Base-by-base conservation (phyloP, 2,113 vertebrate species). In the Lutjanus erythropterus region DNA sequence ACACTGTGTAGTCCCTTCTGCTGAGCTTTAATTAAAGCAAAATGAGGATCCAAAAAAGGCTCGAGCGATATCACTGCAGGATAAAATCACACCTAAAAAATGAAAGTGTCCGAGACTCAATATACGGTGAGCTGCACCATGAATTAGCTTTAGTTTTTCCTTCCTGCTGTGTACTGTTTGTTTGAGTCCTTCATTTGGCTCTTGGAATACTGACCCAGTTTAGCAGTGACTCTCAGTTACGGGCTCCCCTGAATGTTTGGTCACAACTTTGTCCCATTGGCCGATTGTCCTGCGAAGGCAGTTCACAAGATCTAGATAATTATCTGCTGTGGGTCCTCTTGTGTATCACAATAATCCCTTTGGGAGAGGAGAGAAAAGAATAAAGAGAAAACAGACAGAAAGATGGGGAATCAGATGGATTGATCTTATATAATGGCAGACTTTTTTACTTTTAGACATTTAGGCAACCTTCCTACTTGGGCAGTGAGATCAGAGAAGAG, bases 201-300 rank as follows among this genome's bases (percentile, higher is more conserved):
- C 58, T 39, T 74, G 72, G 9, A 72, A 71, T 18, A n/a, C 69
- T 87, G 83, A 90, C 80, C 82, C 52, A 88, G 66, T 87, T 89
- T 49, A 6, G 37, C 41, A 66, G 64, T 46, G 69, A 65, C 73
- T 83, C 69, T 41, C 59, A 67, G 47, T 62, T 78, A 60, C 49
- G 4, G 23, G 33, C 61, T 35, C 5, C 55, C 0, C 39, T 31
- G 15, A 61, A 29, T 27, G 37, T 68, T 23, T 50, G 80, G 52
- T 70, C 65, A 71, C 73, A 72, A 61, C 56, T 64, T 67, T 56
- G 47, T 71, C 85, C 52, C 55, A 37, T 62, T 74, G 56, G 62
- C 53, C 25, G 10, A 52, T 56, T 27, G 19, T 76, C 52, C 70
- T 15, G 31, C 41, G 6, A 52, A n/a, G 6, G 56, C 15, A 31